phyloP scores from a whole-genome alignment of 2,888 invertebrate genomes.

The Tricholauxania praeusta region DNA sequence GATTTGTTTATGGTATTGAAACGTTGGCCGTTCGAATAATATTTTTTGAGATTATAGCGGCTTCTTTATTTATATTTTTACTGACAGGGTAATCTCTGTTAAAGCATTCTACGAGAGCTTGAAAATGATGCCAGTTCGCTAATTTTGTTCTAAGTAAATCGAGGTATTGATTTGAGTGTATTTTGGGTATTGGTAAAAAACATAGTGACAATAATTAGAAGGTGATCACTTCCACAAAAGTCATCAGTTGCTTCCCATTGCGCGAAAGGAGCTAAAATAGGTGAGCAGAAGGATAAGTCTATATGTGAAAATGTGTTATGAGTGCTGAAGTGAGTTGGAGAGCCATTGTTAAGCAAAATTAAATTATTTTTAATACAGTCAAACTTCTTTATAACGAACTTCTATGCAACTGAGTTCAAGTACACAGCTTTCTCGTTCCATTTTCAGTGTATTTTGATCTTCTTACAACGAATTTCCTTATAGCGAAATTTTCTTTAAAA shows the following conservation, averaged over 20 bases:
- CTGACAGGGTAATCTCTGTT: neutral
- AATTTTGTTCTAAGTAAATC: neutral
- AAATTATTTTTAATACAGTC: neutral
- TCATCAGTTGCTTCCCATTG: slow-evolving; percentile 25
- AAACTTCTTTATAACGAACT: no score
- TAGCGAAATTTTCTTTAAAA: no score
- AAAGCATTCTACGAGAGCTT: neutral
- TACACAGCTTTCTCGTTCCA: no score
- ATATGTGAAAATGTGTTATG: slow-evolving; percentile 38
- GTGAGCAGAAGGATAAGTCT: slow-evolving; percentile 37
- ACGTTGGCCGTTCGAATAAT: neutral
- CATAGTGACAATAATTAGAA: slow-evolving; percentile 22
- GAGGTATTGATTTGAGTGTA: neutral
- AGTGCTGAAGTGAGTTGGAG: slow-evolving; percentile 39
- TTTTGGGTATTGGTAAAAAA: neutral
- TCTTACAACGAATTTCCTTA: no score
- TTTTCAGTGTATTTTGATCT: no score
- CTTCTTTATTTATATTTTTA: neutral
- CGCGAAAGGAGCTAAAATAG: slow-evolving; percentile 15
- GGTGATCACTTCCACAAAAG: slow-evolving; percentile 35
- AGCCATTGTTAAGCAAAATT: slow-evolving; percentile 33
- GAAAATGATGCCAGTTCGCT: neutral
- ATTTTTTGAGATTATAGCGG: neutral
- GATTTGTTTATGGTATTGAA: neutral
- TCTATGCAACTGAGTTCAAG: no score